Evolutionary conservation across 2,113 vertebrate genomes (phyloP), one percentile per base, ranked within the genome.

Genomic region (Pogona vitticeps): DNA sequence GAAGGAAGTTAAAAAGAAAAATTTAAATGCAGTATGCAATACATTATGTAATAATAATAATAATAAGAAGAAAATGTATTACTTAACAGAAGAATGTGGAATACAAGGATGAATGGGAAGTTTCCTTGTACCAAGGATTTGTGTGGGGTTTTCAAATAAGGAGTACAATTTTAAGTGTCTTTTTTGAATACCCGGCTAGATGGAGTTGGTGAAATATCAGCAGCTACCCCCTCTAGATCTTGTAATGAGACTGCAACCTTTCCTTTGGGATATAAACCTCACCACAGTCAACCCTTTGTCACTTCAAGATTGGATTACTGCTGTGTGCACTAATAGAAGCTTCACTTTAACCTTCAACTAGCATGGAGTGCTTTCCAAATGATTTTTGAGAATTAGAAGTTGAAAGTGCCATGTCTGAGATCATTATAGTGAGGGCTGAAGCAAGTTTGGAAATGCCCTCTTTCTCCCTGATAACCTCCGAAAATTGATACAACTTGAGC

Each of bases 141-240:
- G 68, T 71, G 80, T 76, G 40, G 28, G 2, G 85, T 91, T 88
- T 89, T 56, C 38, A 33, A 79, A 36, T 79, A 65, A 86, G 65
- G 33, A 6, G 46, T 23, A 78, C 33, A 46, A 21, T 88, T 93
- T 93, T 84, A 76, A 89, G 86, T 61, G 36, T 83, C 71, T n/a
- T 82, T 81, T 87, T 89, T 91, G 86, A 78, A 91, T 83, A 42
- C 52, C 59, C 80, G 28, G 36, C 13, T 86, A 82, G 58, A 87
- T 88, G 90, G 87, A 91, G 92, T 90, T 82, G 82, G 26, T 85
- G 83, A 89, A 68, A 83, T 83, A 88, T n/a, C 73, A 90, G 90
- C 67, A 87, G 75, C 86, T 90, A 67, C 33, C 61, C 85, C 82
- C 91, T 85, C 86, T 79, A 90, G 89, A 92, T 84, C 83, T 15